These are phyloP conservation scores for Lepidurus apus DNA, from an alignment of 1,140 invertebrate species.

Conservation along the genomic window DNA sequence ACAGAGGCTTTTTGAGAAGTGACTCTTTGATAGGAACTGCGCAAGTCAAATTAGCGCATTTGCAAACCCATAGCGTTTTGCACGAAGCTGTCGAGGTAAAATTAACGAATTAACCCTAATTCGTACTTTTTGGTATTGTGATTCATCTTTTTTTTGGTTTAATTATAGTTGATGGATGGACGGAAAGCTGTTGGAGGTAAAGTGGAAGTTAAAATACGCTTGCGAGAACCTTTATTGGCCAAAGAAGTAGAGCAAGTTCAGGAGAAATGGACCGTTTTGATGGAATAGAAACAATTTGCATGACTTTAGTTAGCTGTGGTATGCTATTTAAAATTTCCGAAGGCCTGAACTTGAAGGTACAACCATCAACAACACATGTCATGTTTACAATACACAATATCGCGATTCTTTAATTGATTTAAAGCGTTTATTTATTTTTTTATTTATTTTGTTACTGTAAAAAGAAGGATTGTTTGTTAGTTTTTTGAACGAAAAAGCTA, in stretches of 20 bases:
- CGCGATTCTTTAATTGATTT: no score
- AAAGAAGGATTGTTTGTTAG: no score
- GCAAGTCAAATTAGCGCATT: slow-evolving; percentile 70
- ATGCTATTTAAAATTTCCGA: not conserved
- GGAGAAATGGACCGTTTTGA: slow-evolving; percentile 69
- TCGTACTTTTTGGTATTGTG: slow-evolving; percentile 18
- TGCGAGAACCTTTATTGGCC: slow-evolving; percentile 82
- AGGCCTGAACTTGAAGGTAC: no score
- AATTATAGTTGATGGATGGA: slow-evolving; percentile 77
- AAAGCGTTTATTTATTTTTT: no score
- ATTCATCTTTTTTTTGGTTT: slow-evolving; percentile 37
- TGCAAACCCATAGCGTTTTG: slow-evolving; percentile 78
- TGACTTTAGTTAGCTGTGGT: not conserved
- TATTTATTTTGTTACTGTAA: no score
- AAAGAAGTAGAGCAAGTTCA: slow-evolving; percentile 85
- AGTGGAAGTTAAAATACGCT: slow-evolving; percentile 79
- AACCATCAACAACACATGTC: no score
- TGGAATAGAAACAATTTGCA: slow-evolving; percentile 52
- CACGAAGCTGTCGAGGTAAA: slow-evolving; percentile 89
- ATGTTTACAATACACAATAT: no score
- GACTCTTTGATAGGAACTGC: slow-evolving; percentile 81
- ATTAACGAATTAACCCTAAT: slow-evolving; percentile 48
- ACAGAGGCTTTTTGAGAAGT: slow-evolving; percentile 81
- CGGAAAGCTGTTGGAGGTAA: slow-evolving; percentile 81
- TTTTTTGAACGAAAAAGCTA: not conserved